phyloP scores from a whole-genome alignment of 2,113 vertebrate genomes.

The Phylloscopus trochiloides region DNA sequence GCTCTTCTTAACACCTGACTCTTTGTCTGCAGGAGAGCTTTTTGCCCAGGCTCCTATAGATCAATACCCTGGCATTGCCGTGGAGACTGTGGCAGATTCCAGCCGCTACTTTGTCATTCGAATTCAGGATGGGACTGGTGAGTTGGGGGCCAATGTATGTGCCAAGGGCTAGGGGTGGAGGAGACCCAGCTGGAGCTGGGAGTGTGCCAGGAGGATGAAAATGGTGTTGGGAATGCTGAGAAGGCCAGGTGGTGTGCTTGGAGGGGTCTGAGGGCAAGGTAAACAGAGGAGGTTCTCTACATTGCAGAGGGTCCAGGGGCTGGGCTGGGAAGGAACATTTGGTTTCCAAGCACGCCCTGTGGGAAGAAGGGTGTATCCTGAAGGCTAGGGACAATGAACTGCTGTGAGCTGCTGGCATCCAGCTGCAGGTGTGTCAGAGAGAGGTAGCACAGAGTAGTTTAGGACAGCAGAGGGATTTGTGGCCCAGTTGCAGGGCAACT shows the following conservation, averaged over 20 bases:
- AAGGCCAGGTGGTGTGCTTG: not conserved
- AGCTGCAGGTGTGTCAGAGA: not conserved
- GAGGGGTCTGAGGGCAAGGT: not conserved
- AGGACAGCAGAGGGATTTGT: conserved; percentile 4
- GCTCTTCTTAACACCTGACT: not conserved
- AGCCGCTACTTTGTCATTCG: conserved; percentile 94
- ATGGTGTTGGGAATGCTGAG: not conserved
- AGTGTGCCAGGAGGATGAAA: not conserved
- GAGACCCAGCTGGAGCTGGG: not conserved
- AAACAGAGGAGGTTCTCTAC: not conserved
- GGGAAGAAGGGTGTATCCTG: not conserved
- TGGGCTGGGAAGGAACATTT: not conserved
- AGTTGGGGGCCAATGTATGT: not conserved
- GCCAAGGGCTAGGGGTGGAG: not conserved
- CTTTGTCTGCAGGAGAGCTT: conserved; percentile 81
- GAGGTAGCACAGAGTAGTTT: not conserved
- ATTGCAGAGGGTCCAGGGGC: not conserved
- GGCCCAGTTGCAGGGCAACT: not conserved
- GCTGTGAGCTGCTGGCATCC: not conserved
- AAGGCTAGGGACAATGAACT: not conserved
- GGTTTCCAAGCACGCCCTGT: fast-evolving
- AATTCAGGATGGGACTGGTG: conserved; percentile 92
- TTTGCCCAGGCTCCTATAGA: conserved; percentile 92
- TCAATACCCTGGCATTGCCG: conserved; percentile 86
- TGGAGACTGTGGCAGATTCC: conserved; percentile 92